These are phyloP conservation scores for Beris morrisii DNA, from an alignment of 2,888 invertebrate species.

Conservation along the genomic window DNA sequence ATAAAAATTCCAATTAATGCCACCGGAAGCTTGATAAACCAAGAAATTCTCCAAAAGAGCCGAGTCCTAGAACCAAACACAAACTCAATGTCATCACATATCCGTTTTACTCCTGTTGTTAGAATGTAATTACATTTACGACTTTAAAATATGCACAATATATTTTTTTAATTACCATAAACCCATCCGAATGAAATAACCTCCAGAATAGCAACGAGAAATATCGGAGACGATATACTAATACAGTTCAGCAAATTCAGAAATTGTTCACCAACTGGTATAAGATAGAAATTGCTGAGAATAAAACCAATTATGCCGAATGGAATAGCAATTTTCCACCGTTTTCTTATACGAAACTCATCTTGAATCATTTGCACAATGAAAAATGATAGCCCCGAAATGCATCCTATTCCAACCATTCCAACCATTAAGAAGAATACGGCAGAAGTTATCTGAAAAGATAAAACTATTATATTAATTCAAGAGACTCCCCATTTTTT, in stretches of 20 bases:
- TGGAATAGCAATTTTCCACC: neutral
- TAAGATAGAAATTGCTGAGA: slow-evolving; percentile 2
- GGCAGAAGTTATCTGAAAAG: slow-evolving; percentile 15
- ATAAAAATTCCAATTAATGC: neutral
- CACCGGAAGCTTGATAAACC: neutral
- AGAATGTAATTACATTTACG: too few species aligned
- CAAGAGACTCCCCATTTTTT: too few species aligned
- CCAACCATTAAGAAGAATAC: slow-evolving; percentile 1
- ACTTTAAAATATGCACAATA: too few species aligned
- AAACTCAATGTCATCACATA: slow-evolving; percentile 21
- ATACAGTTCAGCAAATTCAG: neutral
- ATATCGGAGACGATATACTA: slow-evolving; percentile 2
- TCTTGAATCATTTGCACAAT: slow-evolving; percentile 16
- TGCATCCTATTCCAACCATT: slow-evolving; percentile 4
- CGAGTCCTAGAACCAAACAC: slow-evolving; percentile 19
- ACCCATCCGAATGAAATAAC: slow-evolving; percentile 14
- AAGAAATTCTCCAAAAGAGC: slow-evolving; percentile 1
- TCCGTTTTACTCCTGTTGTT: slow-evolving; percentile 15
- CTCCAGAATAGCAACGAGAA: slow-evolving; percentile 7
- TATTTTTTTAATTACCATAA: slow-evolving; percentile 18
- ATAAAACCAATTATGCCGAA: neutral
- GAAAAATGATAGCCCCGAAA: slow-evolving; percentile 7
- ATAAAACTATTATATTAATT: too few species aligned
- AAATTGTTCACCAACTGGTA: slow-evolving; percentile 8
- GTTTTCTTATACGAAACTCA: slow-evolving; percentile 7